These are phyloP conservation scores for Otis tarda DNA, from an alignment of 2,113 vertebrate genomes.

Conservation along the genomic window DNA sequence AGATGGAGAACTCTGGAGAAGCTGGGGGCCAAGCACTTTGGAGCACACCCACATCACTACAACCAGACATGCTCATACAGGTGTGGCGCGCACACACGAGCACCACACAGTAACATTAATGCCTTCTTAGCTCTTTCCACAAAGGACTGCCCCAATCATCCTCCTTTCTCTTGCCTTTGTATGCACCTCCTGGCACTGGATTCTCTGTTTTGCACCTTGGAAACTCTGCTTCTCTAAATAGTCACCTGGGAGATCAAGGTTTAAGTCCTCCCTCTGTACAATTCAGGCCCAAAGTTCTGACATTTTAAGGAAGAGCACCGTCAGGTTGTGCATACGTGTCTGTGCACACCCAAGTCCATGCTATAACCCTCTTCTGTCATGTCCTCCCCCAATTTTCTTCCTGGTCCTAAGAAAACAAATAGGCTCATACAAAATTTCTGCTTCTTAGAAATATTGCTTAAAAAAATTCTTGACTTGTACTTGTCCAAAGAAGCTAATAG, in stretches of 20 bases:
- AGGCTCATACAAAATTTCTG: neutral
- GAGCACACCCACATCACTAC: neutral
- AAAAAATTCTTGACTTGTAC: neutral
- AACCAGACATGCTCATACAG: neutral
- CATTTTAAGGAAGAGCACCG: neutral
- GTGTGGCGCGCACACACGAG: neutral
- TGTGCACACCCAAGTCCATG: accelerated
- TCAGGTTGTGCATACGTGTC: neutral
- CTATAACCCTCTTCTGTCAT: neutral
- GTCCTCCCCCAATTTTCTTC: neutral
- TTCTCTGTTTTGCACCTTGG: neutral
- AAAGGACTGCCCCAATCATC: neutral
- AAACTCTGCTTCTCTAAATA: neutral
- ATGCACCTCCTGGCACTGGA: accelerated
- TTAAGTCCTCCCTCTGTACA: neutral
- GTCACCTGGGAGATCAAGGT: neutral
- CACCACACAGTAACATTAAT: neutral
- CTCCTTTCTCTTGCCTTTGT: neutral
- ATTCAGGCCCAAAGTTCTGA: neutral
- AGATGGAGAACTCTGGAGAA: neutral
- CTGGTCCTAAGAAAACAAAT: neutral
- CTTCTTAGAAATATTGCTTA: neutral
- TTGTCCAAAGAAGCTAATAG: neutral
- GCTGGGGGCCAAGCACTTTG: neutral
- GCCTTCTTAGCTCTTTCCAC: too few relatives aligned